Conservation (phyloP, 1,140 invertebrate genomes). For the Lordiphosa mommai region DNA sequence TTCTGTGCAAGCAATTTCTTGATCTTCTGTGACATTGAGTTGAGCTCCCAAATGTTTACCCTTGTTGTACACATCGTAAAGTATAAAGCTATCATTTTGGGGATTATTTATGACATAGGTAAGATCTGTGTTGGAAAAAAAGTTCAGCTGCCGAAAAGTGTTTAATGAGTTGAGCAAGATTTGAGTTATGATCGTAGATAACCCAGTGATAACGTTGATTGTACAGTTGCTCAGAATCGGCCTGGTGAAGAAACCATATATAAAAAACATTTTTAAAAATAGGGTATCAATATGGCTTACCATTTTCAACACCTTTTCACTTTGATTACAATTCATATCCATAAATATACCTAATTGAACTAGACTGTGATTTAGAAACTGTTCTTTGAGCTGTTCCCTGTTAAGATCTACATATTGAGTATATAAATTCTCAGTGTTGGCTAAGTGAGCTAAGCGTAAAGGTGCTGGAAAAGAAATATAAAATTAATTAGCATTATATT, state of each 20-base stretch:
- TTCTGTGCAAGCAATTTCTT: conserved; percentile 38
- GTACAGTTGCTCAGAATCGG: conserved; percentile 21
- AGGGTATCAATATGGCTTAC: conserved; percentile 5
- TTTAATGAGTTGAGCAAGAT: conserved; percentile 12
- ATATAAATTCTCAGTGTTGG: conserved; percentile 16
- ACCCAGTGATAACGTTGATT: conserved; percentile 56
- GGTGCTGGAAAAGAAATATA: conserved; percentile 32
- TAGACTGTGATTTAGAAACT: conserved; percentile 22
- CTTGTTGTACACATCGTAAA: conserved; percentile 72
- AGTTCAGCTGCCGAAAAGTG: conserved; percentile 36
- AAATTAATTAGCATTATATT: neutral
- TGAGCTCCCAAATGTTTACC: conserved; percentile 46
- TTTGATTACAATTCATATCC: conserved; percentile 55
- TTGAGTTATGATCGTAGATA: conserved; percentile 34
- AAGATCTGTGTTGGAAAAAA: conserved; percentile 39
- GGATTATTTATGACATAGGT: conserved; percentile 27
- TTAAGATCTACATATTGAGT: conserved; percentile 36
- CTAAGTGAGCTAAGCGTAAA: conserved; percentile 15
- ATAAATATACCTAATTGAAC: conserved; percentile 49
- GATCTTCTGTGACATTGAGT: conserved; percentile 62
- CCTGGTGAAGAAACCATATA: conserved; percentile 13
- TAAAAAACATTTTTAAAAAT: neutral
- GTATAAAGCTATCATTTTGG: conserved; percentile 3
- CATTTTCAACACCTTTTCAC: conserved; percentile 30
- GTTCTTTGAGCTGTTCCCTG: conserved; percentile 1